phyloP scores from a whole-genome alignment of 1,140 invertebrate genomes.

The Protaetia brevitarsis region DNA sequence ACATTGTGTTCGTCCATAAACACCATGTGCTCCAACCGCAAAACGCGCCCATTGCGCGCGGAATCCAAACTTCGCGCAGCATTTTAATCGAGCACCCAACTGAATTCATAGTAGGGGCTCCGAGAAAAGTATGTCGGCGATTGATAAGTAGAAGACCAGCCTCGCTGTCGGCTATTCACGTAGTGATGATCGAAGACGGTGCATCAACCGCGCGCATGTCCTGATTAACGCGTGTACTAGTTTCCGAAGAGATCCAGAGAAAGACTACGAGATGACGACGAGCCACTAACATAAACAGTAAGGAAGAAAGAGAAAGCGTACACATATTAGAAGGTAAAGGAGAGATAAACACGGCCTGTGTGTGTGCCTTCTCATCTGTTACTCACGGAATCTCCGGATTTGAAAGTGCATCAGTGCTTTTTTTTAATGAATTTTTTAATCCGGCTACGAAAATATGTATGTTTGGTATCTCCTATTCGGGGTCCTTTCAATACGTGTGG shows the following conservation, averaged over 20 bases:
- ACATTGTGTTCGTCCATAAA: neutral
- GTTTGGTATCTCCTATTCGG: slow-evolving; percentile 1
- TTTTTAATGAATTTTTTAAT: slow-evolving; percentile 6
- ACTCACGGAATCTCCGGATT: neutral
- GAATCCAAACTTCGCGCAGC: neutral
- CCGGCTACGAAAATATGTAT: slow-evolving; percentile 16
- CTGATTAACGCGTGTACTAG: slow-evolving; percentile 33
- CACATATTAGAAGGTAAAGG: neutral
- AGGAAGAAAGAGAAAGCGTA: neutral
- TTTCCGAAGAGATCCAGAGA: slow-evolving; percentile 21
- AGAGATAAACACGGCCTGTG: slow-evolving; percentile 15
- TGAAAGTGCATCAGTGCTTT: slow-evolving; percentile 18
- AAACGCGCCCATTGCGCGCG: neutral
- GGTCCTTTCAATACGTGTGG: slow-evolving; percentile 13
- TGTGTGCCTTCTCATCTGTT: neutral
- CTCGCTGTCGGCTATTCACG: slow-evolving; percentile 31
- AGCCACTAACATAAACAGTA: neutral
- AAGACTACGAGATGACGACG: neutral
- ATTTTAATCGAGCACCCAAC: neutral
- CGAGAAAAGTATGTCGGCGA: slow-evolving; percentile 39
- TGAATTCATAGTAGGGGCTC: slow-evolving; percentile 4
- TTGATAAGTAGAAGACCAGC: slow-evolving; percentile 35
- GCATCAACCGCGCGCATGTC: slow-evolving; percentile 32
- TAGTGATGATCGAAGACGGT: slow-evolving; percentile 28
- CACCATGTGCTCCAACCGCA: neutral